phyloP scores from a whole-genome alignment of 2,113 vertebrate genomes.

The Neogobius melanostomus region DNA sequence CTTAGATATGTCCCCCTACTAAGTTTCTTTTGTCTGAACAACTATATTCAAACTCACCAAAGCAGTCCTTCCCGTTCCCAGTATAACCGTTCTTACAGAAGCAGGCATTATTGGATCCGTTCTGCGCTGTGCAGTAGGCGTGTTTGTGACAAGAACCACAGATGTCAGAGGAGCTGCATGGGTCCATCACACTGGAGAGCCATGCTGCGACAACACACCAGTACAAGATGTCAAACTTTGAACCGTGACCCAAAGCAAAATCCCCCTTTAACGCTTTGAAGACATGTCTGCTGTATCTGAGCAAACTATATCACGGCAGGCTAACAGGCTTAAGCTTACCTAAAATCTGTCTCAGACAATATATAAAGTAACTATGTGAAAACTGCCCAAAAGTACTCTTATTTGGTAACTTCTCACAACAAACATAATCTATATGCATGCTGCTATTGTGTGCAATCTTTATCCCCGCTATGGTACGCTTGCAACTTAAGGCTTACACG shows the following conservation, averaged over 20 bases:
- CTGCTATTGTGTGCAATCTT: not conserved
- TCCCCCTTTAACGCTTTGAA: not conserved
- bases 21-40: not conserved
- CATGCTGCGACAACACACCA: slow-evolving; percentile 64
- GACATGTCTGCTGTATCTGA: not conserved
- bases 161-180: slow-evolving; percentile 64
- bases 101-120: slow-evolving; percentile 60
- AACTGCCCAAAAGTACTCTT: not conserved
- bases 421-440: not conserved
- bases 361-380: no score
- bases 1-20: not conserved
- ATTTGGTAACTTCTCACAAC: not conserved
- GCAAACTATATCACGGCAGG: not conserved
- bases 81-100: slow-evolving; percentile 71
- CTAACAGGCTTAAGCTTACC: slow-evolving; percentile 1
- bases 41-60: slow-evolving; percentile 60
- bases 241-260: slow-evolving; percentile 16
- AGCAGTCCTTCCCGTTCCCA: slow-evolving; percentile 71
- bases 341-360: not conserved
- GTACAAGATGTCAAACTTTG: slow-evolving; percentile 6
- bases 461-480: not conserved
- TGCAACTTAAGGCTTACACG: not conserved
- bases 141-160: slow-evolving; percentile 67
- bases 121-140: slow-evolving; percentile 57
- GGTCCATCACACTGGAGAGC: slow-evolving; percentile 74